Evolutionary conservation across 2,888 invertebrate species (phyloP), one percentile per base, ranked within the genome.

Genomic region (Drosophila quasianomalipes): DNA sequence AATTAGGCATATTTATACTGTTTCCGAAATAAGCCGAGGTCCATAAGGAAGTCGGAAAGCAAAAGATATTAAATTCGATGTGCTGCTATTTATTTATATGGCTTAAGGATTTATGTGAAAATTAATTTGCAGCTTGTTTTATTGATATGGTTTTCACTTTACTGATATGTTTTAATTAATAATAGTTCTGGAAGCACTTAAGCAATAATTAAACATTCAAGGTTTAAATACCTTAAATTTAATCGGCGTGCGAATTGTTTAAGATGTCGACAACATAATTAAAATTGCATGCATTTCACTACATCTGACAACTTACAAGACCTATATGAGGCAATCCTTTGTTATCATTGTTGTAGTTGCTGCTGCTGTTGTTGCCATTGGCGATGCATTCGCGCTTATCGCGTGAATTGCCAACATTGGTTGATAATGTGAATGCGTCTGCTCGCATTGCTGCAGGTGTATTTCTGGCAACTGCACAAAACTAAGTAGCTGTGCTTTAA

Each of bases 401-500:
- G 60, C 54, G 74, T 47, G 52, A 74, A 79, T 64, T 53, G 49
- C 51, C 67, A 49, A 61, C 44, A 39, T 31, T 19, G 19, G 19
- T n/a, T 51, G 26, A 26, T 41, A 35, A 47, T 61, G 55, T 57
- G 57, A 39, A 51, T 9, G 9, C 9, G 26, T 47, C 19, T 28
- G 51, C n/a, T 28, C 28, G 22, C 61, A 53, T 49, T 60, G 61
- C 61, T 75, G 79, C 7, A 26, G 47, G 22, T 47, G 64, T 78
- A 79, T 68, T 76, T 74, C 30, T 41, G 55, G 63, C 52, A 79
- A 68, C 61, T 75, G 66, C 63, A 63, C 52, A 52, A 51, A 54
- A 71, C 57, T 81, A 81, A 71, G 64, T 76, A 71, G 77, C 78
- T 53, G 6, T 65, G 69, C 70, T 70, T 77, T 59, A 69, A 64